These are phyloP conservation scores for Danio choprae DNA, from an alignment of 2,797 vertebrate species.

Conservation along the genomic window DNA sequence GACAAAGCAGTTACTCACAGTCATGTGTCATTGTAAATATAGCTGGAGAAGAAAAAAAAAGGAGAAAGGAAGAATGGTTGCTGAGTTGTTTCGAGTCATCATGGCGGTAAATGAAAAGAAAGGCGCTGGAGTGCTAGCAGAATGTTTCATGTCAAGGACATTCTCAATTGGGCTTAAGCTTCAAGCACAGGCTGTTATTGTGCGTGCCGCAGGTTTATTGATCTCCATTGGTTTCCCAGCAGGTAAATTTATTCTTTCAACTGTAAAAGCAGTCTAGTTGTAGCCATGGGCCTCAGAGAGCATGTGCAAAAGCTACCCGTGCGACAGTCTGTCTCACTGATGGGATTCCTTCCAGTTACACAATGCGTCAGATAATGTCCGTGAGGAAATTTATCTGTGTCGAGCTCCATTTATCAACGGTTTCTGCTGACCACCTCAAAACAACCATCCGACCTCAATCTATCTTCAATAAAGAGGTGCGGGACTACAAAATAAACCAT, in stretches of 20 bases:
- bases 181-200: slow-evolving; percentile 34
- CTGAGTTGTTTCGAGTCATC: slow-evolving; percentile 6
- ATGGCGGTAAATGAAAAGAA: slow-evolving; percentile 11
- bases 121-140: slow-evolving; percentile 3
- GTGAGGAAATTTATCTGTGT: slow-evolving; percentile 58
- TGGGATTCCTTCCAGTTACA: slow-evolving; percentile 32
- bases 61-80: slow-evolving; percentile 8
- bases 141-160: slow-evolving; percentile 32
- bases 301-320: slow-evolving; percentile 41
- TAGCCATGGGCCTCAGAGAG: slow-evolving; percentile 35
- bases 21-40: background rate
- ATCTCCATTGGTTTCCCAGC: slow-evolving; percentile 44
- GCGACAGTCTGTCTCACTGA: slow-evolving; percentile 13
- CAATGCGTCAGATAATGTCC: slow-evolving; percentile 41
- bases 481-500: background rate
- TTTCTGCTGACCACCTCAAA: slow-evolving; percentile 55
- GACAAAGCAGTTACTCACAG: slow-evolving; percentile 23
- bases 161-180: slow-evolving; percentile 34
- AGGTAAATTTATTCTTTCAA: slow-evolving; percentile 44
- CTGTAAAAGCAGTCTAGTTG: slow-evolving; percentile 46
- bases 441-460: slow-evolving; percentile 1
- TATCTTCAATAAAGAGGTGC: slow-evolving; percentile 29
- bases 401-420: slow-evolving; percentile 48
- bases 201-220: slow-evolving; percentile 50
- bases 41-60: background rate